Conservation (phyloP, 2,888 invertebrate species). For the Eristalinus sepulchralis region DNA sequence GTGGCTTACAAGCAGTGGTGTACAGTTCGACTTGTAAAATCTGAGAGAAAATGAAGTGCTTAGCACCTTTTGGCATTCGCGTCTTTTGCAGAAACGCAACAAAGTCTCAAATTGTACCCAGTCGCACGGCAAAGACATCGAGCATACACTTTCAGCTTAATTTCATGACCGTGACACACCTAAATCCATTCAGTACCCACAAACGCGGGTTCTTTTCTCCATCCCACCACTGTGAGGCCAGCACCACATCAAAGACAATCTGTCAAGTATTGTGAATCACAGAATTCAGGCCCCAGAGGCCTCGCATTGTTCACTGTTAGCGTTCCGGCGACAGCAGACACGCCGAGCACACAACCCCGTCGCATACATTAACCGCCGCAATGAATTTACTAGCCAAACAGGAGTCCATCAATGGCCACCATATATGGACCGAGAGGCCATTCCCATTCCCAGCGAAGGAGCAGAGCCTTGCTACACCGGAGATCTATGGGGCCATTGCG, state of each 20-base stretch:
- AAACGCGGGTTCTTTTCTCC: background rate
- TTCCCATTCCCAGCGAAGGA: slow-evolving; percentile 6
- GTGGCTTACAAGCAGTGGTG: too few species aligned
- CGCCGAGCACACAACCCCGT: background rate
- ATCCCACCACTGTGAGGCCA: slow-evolving; percentile 13
- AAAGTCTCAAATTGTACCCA: background rate
- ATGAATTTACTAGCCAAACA: slow-evolving; percentile 49
- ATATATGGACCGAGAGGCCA: slow-evolving; percentile 49
- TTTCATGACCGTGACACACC: background rate
- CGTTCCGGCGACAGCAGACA: background rate
- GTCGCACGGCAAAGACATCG: background rate
- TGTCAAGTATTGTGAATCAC: slow-evolving; percentile 12
- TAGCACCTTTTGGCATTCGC: too few species aligned
- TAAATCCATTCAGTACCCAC: background rate
- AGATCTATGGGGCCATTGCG: background rate
- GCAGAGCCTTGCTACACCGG: slow-evolving; percentile 8
- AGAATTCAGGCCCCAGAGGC: background rate
- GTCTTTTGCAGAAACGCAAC: background rate
- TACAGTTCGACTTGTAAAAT: too few species aligned
- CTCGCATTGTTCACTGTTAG: slow-evolving; percentile 20
- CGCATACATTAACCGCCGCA: slow-evolving; percentile 28
- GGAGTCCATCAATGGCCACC: slow-evolving; percentile 57
- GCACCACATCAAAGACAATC: slow-evolving; percentile 7
- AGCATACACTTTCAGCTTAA: background rate
- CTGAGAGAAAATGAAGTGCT: too few species aligned